Evolutionary conservation across 2,113 vertebrate genomes (phyloP), one percentile per base, ranked within the genome.

Genomic region (Antechinus stuartii): DNA sequence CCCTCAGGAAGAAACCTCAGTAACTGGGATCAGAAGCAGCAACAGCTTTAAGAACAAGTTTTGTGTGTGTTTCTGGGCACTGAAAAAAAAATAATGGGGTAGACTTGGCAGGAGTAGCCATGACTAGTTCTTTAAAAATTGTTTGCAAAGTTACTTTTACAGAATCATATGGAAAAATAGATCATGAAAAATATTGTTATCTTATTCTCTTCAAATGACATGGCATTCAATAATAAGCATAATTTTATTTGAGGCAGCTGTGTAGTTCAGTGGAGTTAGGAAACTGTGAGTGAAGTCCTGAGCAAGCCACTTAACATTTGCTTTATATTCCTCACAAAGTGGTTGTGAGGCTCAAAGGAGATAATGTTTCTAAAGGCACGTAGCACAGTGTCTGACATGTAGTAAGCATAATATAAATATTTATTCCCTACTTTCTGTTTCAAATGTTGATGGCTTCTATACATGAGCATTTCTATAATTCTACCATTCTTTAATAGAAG

Each of bases 41-140:
- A 6, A 49, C 96, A 96, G 30, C 94, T 47, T 68, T 11, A 57
- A 90, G 92, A 25, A 26, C 90, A 93, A 92, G 24, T 12, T 94
- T 95, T 95, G 14, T n/a, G 57, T 93, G 92, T 42, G 27, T 19
- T 93, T 4, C 14, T 54, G 30, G 68, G 10, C 93, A 57, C 92
- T 94, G 93, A 49, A 22, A 91, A 55, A 55, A 53, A 53, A 94
- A 95, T 30, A 93, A 42, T 54, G 54, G 12, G 52, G 30, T 95
- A 12, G 49, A 42, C 49, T 56, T 95, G 92, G 90, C 26, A 89
- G 2, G 54, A 96, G n/a, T 7, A 76, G 35, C 52, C 90, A 23
- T 92, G 89, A 2, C 56, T n/a, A 76, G 14, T n/a, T n/a, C 30
- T 10, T 61, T 61, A 27, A 57, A 57, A 52, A 52, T 57, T 27